Evolutionary conservation across 2,113 vertebrate genomes (phyloP), one percentile per base, ranked within the genome.

Genomic region (Ifrita kowaldi): DNA sequence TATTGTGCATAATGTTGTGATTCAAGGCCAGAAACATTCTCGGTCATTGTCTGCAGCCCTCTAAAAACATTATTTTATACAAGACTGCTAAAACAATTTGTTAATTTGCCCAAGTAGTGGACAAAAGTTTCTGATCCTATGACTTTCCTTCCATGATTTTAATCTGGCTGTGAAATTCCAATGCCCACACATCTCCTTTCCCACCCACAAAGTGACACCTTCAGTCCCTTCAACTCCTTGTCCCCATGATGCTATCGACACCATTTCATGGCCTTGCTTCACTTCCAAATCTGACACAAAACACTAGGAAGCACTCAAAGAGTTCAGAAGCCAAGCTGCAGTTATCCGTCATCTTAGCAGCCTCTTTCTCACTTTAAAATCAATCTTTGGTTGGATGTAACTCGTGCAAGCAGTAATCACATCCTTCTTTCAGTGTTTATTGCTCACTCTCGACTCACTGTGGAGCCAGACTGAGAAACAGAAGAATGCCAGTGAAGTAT

Each of bases 291-390:
- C 46, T 64, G 16, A 55, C 30, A 44, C 62, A 55, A 81, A 95
- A n/a, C 47, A 57, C 21, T 10, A 39, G 47, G 52, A 91, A 89
- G 52, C 32, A 55, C 53, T 78, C 49, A 52, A 50, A 41, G 53
- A 37, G 49, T 74, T 85, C 78, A 79, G 62, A 95, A 92, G 50
- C 53, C 78, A 89, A 79, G 32, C 32, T 82, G 32, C 19, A 68
- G 57, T 79, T 76, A 82, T 65, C 70, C 91, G 82, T 87, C 78
- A 82, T 47, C 18, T 84, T 57, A 82, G 57, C 30, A 75, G 57
- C 44, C 37, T 67, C 79, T 65, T 85, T 88, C 68, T 84, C 59
- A 77, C 71, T 82, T 63, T 24, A 93, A 87, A 96, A 84, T 89
- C 56, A 55, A 16, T 63, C 37, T 87, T 27, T 74, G 35, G 33